A percentile compares a stretch with the other conserved stretches of the same genome.
Evolutionary conservation across 2,888 invertebrate species (phyloP).

Genomic region (Idaea straminata): DNA sequence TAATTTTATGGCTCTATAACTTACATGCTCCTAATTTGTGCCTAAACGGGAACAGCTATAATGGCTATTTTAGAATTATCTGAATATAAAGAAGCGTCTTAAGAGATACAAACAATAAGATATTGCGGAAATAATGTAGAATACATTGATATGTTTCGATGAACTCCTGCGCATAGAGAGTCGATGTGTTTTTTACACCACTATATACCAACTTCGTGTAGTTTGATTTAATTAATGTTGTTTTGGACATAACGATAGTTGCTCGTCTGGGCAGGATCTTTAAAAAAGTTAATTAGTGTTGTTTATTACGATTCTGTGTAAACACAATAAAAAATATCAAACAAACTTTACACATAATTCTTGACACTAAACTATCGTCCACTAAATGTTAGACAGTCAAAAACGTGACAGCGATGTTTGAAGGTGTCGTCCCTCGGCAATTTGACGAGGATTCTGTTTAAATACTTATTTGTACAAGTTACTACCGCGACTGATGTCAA

Average conservation of each 20-base stretch:
- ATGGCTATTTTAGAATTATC: background rate
- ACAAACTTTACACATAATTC: slow-evolving; percentile 11
- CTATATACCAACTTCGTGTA: background rate
- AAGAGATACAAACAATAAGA: background rate
- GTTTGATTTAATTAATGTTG: too few relatives aligned
- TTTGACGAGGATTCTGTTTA: slow-evolving; percentile 56
- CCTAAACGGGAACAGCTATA: background rate
- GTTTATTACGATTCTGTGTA: slow-evolving; percentile 5
- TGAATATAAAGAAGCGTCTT: background rate
- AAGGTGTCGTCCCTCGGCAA: slow-evolving; percentile 52
- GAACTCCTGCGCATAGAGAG: background rate
- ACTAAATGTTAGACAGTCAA: slow-evolving; percentile 48
- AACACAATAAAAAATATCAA: slow-evolving; percentile 7
- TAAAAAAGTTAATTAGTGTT: slow-evolving; percentile 7
- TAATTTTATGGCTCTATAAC: slow-evolving; percentile 38
- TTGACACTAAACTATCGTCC: slow-evolving; percentile 20
- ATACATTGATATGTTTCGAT: background rate
- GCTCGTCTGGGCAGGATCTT: too few relatives aligned
- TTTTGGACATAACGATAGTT: too few relatives aligned
- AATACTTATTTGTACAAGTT: slow-evolving; percentile 42
- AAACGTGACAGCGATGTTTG: slow-evolving; percentile 46
- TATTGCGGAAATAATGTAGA: background rate
- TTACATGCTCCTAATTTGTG: slow-evolving; percentile 35
- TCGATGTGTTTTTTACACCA: background rate
- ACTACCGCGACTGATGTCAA: slow-evolving; percentile 28